These are phyloP conservation scores for Morus bassanus DNA, from an alignment of 2,797 vertebrate species.

Conservation along the genomic window DNA sequence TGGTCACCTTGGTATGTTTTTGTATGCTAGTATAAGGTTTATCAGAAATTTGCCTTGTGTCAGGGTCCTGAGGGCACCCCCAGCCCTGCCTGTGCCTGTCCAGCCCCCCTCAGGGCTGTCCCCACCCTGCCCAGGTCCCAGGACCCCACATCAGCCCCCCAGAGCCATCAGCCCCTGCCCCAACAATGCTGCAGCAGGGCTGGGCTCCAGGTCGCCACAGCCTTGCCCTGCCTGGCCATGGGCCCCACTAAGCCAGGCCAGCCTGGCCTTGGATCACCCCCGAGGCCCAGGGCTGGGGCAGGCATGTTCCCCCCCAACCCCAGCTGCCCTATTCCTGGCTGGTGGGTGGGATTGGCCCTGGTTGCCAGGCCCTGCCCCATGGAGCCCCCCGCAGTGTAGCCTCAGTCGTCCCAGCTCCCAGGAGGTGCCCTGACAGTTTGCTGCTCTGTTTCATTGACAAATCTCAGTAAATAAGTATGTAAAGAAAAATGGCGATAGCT, in stretches of 20 bases:
- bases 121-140: background rate
- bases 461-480: background rate
- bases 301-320: background rate
- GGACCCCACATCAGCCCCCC: too few species aligned
- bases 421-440: background rate
- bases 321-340: fast-evolving
- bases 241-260: fast-evolving
- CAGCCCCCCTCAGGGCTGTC: fast-evolving
- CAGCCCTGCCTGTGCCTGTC: background rate
- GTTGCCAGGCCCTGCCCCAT: too few species aligned
- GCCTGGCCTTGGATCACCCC: fast-evolving
- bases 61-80: background rate
- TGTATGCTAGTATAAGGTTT: background rate
- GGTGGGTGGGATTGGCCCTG: background rate
- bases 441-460: background rate
- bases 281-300: fast-evolving
- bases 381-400: background rate
- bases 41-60: background rate
- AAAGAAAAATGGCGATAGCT: background rate
- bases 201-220: background rate
- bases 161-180: too few species aligned
- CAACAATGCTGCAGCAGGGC: fast-evolving
- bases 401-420: fast-evolving
- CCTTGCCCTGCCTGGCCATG: fast-evolving
- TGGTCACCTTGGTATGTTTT: background rate